Conservation (phyloP, 2,888 invertebrate genomes). For the Bembecia ichneumoniformis region DNA sequence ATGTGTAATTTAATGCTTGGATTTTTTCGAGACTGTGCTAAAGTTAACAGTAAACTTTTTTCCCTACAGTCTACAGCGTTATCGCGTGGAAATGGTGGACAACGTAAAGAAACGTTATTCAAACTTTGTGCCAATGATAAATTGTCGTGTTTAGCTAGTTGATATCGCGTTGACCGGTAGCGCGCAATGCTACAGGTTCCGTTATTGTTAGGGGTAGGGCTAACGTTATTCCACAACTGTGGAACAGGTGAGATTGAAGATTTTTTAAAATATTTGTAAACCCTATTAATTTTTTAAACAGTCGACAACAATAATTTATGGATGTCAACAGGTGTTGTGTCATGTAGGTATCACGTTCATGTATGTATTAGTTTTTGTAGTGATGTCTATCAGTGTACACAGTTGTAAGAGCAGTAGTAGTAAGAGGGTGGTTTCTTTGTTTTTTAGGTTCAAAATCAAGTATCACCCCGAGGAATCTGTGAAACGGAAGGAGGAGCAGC, state of each 20-base stretch:
- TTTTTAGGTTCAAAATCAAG: conserved; percentile 95
- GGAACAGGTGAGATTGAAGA: conserved; percentile 70
- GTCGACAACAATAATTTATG: not conserved
- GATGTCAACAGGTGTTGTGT: not conserved
- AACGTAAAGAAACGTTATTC: conserved; percentile 55
- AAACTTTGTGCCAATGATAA: conserved; percentile 56
- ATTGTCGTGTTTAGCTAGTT: conserved; percentile 68
- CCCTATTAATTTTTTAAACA: conserved; percentile 41
- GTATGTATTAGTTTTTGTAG: conserved; percentile 2
- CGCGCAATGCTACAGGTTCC: conserved; percentile 74
- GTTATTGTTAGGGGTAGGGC: conserved; percentile 68
- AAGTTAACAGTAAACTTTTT: conserved; percentile 67
- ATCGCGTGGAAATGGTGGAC: conserved; percentile 64
- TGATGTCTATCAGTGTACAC: not conserved
- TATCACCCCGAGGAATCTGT: conserved; percentile 98
- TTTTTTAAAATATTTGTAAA: conserved; percentile 61
- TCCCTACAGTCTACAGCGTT: conserved; percentile 73
- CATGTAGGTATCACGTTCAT: not conserved
- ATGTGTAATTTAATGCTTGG: conserved; percentile 38
- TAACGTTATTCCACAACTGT: conserved; percentile 54
- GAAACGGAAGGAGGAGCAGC: conserved; percentile 90
- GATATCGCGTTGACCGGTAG: conserved; percentile 69
- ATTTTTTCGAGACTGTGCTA: conserved; percentile 58
- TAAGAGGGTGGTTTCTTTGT: too few relatives aligned
- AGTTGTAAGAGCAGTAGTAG: too few relatives aligned